These are phyloP conservation scores for Micronycteris hirsuta DNA, from an alignment of 2,113 vertebrate genomes.

Conservation along the genomic window DNA sequence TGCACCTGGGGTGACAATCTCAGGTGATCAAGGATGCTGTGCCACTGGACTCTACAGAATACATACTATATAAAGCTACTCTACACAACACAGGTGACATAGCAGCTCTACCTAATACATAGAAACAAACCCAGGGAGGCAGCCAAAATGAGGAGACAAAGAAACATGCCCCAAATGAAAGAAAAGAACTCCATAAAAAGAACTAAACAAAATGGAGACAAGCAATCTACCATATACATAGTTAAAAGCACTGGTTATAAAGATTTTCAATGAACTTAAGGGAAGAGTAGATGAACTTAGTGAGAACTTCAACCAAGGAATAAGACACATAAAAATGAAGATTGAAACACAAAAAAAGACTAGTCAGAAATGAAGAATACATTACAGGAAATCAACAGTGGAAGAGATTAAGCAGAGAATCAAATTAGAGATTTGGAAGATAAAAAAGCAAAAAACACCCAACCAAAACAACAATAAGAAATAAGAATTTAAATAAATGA, in stretches of 20 bases:
- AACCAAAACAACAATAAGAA: not conserved
- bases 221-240: not conserved
- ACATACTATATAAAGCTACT: not conserved
- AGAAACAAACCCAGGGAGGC: not conserved
- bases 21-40: not conserved
- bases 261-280: not conserved
- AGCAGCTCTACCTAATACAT: not conserved
- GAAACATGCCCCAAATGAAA: not conserved
- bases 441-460: not conserved
- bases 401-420: not conserved
- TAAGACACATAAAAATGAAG: not conserved
- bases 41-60: not conserved
- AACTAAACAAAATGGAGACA: not conserved
- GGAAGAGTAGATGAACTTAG: not conserved
- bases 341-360: not conserved
- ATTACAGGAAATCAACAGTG: not conserved
- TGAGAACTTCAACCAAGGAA: not conserved
- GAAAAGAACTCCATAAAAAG: not conserved
- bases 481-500: not conserved
- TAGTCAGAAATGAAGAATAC: not conserved
- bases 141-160: not conserved
- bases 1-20: not conserved
- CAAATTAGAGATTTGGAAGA: not conserved
- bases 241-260: not conserved
- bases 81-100: not conserved